These are phyloP conservation scores for Physocephala rufipes DNA, from an alignment of 2,888 invertebrate genomes.

Conservation along the genomic window DNA sequence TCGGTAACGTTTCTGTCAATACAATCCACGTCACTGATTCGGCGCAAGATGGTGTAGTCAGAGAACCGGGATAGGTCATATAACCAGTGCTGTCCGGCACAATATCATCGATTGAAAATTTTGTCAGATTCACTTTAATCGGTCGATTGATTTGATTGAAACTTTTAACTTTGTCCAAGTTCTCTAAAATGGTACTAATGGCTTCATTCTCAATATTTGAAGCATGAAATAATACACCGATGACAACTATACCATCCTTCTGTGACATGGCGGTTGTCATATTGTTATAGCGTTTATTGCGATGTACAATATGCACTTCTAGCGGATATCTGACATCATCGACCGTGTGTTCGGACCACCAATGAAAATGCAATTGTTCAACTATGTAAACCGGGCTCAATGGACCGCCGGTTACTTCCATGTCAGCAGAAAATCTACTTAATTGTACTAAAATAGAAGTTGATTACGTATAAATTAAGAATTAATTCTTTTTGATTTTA, in stretches of 20 bases:
- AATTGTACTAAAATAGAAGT: slow-evolving; percentile 53
- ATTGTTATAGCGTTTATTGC: slow-evolving; percentile 67
- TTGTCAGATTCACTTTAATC: slow-evolving; percentile 48
- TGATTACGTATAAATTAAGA: not conserved
- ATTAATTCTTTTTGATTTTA: slow-evolving; percentile 12
- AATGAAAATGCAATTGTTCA: slow-evolving; percentile 84
- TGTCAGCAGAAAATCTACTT: slow-evolving; percentile 51
- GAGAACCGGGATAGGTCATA: slow-evolving; percentile 74
- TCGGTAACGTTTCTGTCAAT: slow-evolving; percentile 68
- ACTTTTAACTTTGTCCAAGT: slow-evolving; percentile 54
- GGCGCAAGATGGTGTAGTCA: slow-evolving; percentile 78
- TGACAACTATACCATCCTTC: slow-evolving; percentile 71
- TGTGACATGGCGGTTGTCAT: slow-evolving; percentile 68
- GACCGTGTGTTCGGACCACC: slow-evolving; percentile 84
- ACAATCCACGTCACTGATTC: slow-evolving; percentile 82
- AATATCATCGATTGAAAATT: slow-evolving; percentile 62
- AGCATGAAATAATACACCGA: slow-evolving; percentile 72
- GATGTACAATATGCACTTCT: slow-evolving; percentile 76
- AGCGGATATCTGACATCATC: slow-evolving; percentile 73
- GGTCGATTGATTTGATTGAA: slow-evolving; percentile 53
- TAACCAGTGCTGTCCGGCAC: slow-evolving; percentile 71
- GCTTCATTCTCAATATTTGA: slow-evolving; percentile 57
- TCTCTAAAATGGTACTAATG: slow-evolving; percentile 56
- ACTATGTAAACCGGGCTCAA: slow-evolving; percentile 68
- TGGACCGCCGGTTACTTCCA: slow-evolving; percentile 68